A percentile compares a stretch with the other conserved stretches of the same genome.
These are phyloP conservation scores for Corythaeola cristata DNA, from an alignment of 2,113 vertebrate genomes.

Conservation along the genomic window DNA sequence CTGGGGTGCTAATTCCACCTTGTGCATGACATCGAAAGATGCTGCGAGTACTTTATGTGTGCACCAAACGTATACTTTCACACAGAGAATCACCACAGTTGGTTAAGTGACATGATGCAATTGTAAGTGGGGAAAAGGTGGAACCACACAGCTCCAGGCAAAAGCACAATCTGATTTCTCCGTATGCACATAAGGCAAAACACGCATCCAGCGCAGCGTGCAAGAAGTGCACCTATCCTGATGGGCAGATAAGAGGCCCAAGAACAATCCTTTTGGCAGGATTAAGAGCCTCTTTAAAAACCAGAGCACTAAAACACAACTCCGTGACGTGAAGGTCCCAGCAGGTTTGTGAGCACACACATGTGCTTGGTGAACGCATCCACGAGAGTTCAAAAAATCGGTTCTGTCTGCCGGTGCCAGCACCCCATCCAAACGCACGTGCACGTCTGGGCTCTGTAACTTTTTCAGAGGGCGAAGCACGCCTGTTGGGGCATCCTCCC, in stretches of 20 bases:
- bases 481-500: too few species aligned
- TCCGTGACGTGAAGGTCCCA: background rate
- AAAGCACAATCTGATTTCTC: background rate
- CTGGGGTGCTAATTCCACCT: fast-evolving
- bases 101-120: fast-evolving
- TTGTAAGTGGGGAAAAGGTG: too few species aligned
- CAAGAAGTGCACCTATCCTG: fast-evolving
- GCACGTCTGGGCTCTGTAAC: too few species aligned
- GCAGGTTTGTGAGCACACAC: fast-evolving
- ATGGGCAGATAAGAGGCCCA: fast-evolving
- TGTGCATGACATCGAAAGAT: fast-evolving
- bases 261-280: too few species aligned
- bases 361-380: fast-evolving
- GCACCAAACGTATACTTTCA: background rate
- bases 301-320: fast-evolving
- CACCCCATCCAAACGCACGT: too few species aligned
- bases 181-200: fast-evolving
- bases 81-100: fast-evolving
- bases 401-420: too few species aligned
- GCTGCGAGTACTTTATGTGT: fast-evolving
- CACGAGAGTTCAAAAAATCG: too few species aligned
- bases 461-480: too few species aligned
- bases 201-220: fast-evolving
- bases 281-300: background rate
- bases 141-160: background rate